phyloP scores from a whole-genome alignment of 2,888 invertebrate species.

The Dynastes hyllus region DNA sequence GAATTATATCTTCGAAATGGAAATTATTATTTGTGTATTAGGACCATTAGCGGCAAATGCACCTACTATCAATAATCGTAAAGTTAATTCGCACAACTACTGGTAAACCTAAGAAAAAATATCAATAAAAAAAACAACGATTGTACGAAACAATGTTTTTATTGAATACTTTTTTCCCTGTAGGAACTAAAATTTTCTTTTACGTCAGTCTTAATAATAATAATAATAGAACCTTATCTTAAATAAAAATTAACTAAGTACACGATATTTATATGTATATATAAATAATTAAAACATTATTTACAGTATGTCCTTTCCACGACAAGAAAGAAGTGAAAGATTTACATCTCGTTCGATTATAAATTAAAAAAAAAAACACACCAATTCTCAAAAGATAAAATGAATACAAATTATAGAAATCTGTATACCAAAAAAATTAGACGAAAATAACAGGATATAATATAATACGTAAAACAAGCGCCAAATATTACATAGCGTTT shows the following conservation, averaged over 20 bases:
- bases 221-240: constrained; percentile 61
- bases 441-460: constrained; percentile 7
- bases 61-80: no score
- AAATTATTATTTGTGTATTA: no score
- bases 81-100: no score
- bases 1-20: no score
- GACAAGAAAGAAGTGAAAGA: constrained; percentile 56
- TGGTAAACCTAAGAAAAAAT: background rate
- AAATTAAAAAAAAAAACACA: constrained; percentile 44
- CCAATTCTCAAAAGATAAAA: constrained; percentile 29
- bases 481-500: constrained; percentile 31
- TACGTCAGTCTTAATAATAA: constrained; percentile 70
- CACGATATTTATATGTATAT: constrained; percentile 50
- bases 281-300: constrained; percentile 59
- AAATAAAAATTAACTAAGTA: constrained; percentile 60
- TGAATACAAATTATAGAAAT: background rate
- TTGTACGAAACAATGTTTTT: constrained; percentile 54
- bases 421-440: no score
- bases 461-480: constrained; percentile 24
- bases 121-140: constrained; percentile 38
- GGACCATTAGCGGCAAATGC: no score
- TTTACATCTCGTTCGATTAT: constrained; percentile 42
- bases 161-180: constrained; percentile 69
- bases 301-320: constrained; percentile 49
- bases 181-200: constrained; percentile 70